A percentile compares a stretch with the other conserved stretches of the same genome.
Evolutionary conservation across 2,888 invertebrate species (phyloP).

Genomic region (Hirtodrosophila cameraria): DNA sequence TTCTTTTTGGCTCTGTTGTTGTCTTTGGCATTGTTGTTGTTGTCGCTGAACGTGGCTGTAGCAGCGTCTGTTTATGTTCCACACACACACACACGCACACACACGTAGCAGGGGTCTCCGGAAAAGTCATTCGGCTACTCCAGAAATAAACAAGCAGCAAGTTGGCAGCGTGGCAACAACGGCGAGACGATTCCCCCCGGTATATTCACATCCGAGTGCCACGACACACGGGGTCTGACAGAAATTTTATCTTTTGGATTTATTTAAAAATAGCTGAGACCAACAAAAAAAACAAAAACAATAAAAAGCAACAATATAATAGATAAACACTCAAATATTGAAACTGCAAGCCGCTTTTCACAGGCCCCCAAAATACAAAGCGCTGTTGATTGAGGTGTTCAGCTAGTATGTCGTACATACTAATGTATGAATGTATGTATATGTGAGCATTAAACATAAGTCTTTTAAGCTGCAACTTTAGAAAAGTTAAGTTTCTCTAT

Average conservation of each 20-base stretch:
- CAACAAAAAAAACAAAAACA: conserved; percentile 19
- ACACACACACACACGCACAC: no score
- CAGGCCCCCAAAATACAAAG: not conserved
- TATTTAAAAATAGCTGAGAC: conserved; percentile 60
- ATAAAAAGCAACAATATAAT: not conserved
- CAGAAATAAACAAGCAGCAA: conserved; percentile 75
- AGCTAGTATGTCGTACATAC: no score
- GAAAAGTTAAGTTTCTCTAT: no score
- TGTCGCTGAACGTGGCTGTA: conserved; percentile 7
- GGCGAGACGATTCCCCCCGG: conserved; percentile 3
- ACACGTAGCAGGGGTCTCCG: conserved; percentile 65
- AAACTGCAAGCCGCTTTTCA: conserved; percentile 25
- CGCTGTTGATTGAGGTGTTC: no score
- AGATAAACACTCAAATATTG: conserved; percentile 18
- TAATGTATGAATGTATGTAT: no score
- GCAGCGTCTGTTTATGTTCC: conserved; percentile 65
- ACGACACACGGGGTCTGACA: conserved; percentile 28
- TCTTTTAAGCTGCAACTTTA: no score
- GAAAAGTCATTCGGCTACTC: conserved; percentile 76
- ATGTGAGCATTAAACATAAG: no score
- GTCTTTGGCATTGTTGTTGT: conserved; percentile 7
- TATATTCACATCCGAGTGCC: conserved; percentile 25
- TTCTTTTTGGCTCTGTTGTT: conserved; percentile 27
- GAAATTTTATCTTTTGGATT: conserved; percentile 61
- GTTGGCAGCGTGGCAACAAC: conserved; percentile 51